Percentiles rank a stretch among this genome's conserved stretches.
Evolutionary conservation across 92 coral and sea anemone species (phyloP).

Genomic region (Palythoa heliodiscus): DNA sequence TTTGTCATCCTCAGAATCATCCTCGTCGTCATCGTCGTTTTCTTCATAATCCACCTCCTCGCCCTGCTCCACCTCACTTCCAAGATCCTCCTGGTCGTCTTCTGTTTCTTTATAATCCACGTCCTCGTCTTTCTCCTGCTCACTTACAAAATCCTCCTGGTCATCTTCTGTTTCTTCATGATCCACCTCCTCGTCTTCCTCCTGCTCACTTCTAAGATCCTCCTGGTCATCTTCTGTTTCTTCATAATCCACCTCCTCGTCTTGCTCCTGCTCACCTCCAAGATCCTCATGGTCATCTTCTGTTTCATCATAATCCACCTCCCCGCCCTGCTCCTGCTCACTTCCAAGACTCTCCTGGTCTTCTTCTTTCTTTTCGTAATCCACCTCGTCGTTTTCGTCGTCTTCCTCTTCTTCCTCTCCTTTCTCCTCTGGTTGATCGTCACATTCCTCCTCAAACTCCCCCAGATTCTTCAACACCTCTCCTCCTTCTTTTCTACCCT

Average conservation of each 20-base stretch:
- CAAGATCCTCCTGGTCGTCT: background rate
- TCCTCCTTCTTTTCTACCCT: background rate
- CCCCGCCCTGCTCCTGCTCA: background rate
- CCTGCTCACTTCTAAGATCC: background rate
- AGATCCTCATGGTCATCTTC: background rate
- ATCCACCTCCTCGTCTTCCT: background rate
- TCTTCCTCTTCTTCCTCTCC: background rate
- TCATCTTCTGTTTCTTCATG: conserved; percentile 1
- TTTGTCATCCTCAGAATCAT: background rate
- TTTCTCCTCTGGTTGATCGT: background rate
- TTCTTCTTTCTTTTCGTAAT: background rate
- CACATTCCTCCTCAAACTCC: background rate
- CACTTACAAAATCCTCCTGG: background rate
- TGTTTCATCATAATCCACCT: background rate
- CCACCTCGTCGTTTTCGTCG: background rate
- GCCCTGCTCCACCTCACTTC: background rate
- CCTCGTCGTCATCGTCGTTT: background rate
- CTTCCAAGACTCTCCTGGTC: background rate
- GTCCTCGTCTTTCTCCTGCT: background rate
- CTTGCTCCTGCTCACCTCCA: background rate
- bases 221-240: no score
- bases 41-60: background rate
- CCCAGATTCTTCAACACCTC: background rate
- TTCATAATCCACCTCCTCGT: background rate
- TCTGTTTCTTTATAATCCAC: background rate